Conservation (phyloP, 2,888 invertebrate genomes). For the Melanargia galathea region DNA sequence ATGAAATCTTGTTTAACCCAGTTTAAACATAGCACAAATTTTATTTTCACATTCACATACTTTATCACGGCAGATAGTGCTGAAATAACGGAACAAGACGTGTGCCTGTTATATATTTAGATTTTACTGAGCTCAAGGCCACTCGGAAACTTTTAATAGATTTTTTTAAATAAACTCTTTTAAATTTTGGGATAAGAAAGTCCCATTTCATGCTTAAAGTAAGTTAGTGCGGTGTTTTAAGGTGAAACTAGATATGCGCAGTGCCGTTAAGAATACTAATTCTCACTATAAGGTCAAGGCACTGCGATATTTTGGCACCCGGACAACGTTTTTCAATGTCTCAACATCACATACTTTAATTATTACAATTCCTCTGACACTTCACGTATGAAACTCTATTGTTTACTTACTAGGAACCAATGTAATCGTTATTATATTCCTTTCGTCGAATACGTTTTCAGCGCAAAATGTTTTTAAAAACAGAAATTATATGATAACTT, state of each 20-base stretch:
- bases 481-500: conserved; percentile 47
- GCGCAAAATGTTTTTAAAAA: conserved; percentile 20
- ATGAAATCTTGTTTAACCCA: neutral
- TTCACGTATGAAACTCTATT: conserved; percentile 35
- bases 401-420: conserved; percentile 23
- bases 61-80: conserved; percentile 4
- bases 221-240: neutral
- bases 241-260: conserved; percentile 46
- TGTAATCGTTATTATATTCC: conserved; percentile 46
- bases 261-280: conserved; percentile 55
- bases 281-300: conserved; percentile 65
- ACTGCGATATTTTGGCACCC: conserved; percentile 54
- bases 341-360: conserved; percentile 30
- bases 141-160: conserved; percentile 5
- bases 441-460: conserved; percentile 44
- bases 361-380: conserved; percentile 31
- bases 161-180: neutral
- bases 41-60: neutral
- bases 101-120: conserved; percentile 25
- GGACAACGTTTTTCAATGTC: conserved; percentile 39
- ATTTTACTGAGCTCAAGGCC: conserved; percentile 34
- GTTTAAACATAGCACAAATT: neutral
- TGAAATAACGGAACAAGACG: neutral
- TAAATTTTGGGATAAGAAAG: too few relatives aligned
- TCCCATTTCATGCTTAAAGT: neutral